These are phyloP conservation scores for Taeniopygia guttata DNA, from an alignment of 2,797 vertebrate species.

Conservation along the genomic window DNA sequence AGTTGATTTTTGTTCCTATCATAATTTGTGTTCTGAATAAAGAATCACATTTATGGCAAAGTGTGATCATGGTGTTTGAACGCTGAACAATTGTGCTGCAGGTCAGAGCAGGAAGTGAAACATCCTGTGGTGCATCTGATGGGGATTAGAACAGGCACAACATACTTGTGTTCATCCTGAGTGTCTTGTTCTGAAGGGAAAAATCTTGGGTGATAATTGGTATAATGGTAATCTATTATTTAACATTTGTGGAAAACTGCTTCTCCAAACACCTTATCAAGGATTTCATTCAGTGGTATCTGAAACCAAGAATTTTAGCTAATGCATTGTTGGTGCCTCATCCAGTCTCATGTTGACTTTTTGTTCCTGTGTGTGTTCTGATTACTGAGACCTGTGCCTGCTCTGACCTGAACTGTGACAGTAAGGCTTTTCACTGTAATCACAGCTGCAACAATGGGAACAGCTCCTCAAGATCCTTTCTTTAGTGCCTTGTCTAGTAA, in stretches of 20 bases:
- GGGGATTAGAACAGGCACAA: not conserved
- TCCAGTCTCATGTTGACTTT: not conserved
- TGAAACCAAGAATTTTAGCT: not conserved
- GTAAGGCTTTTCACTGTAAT: not conserved
- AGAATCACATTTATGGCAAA: not conserved
- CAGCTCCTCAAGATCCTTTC: not conserved
- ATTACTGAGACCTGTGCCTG: not conserved
- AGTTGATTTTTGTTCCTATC: not conserved
- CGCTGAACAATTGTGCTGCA: not conserved
- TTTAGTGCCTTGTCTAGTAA: not conserved
- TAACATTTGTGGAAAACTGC: not conserved
- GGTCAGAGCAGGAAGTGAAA: not conserved
- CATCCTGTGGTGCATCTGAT: not conserved
- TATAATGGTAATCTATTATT: not conserved
- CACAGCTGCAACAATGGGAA: not conserved
- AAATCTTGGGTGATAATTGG: not conserved
- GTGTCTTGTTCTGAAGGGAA: not conserved
- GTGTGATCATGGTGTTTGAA: not conserved
- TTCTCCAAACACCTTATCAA: not conserved
- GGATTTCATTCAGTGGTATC: not conserved
- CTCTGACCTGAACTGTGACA: not conserved
- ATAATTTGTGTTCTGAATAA: not conserved
- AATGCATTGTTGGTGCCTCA: not conserved
- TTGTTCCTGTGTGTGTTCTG: not conserved
- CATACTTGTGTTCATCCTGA: not conserved